Percentiles rank a stretch among this genome's conserved stretches.
These are phyloP conservation scores for Lophius americanus DNA, from an alignment of 2,797 vertebrate species.

Conservation along the genomic window DNA sequence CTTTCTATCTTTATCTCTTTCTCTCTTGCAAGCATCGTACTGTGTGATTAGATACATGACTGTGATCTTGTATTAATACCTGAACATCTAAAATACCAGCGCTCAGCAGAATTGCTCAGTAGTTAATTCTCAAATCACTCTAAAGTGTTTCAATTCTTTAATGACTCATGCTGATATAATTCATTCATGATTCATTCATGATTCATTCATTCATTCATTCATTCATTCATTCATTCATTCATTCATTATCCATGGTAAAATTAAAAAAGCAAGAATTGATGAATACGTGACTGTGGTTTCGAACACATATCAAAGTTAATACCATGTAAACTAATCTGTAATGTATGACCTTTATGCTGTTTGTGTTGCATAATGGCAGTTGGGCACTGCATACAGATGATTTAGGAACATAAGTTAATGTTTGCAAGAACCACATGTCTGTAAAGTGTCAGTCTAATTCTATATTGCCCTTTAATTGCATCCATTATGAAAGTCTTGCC, in stretches of 20 bases:
- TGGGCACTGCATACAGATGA: slow-evolving; percentile 1
- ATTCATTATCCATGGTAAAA: neutral
- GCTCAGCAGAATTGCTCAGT: slow-evolving; percentile 32
- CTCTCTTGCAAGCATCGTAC: neutral
- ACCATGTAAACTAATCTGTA: slow-evolving; percentile 1
- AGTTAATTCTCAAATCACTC: neutral
- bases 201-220: too few species aligned
- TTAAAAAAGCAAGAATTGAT: neutral
- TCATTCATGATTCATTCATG: too few species aligned
- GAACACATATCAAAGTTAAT: neutral
- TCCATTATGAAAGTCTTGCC: neutral
- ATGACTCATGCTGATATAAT: neutral
- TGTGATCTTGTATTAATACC: slow-evolving; percentile 13
- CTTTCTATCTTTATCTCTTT: slow-evolving; percentile 4
- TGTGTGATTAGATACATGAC: neutral
- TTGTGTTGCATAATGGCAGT: neutral
- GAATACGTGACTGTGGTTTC: neutral
- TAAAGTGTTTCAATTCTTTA: neutral
- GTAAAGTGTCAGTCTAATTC: neutral
- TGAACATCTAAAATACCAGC: slow-evolving; percentile 31
- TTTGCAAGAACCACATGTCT: neutral
- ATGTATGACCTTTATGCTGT: neutral
- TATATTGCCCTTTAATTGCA: slow-evolving; percentile 5
- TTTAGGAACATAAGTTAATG: neutral
- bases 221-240: too few species aligned